Base-by-base conservation (phyloP, 1,140 invertebrate genomes). In the Orchestia grillus region DNA sequence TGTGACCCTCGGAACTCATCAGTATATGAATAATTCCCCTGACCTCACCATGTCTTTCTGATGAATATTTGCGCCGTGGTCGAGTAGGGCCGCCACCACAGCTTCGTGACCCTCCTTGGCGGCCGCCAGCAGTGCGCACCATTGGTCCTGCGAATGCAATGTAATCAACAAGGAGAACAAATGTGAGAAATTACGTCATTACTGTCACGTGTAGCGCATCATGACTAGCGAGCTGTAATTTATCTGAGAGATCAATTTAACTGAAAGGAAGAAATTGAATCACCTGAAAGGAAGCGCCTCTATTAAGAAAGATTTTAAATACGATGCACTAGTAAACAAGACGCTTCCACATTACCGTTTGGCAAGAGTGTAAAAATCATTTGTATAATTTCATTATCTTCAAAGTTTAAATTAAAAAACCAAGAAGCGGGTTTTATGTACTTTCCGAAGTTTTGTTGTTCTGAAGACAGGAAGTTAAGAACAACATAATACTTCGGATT, bases 61-160 rank as follows among this genome's bases (percentile, higher is more conserved):
- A 97, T 99, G 99, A 92, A 99, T 98, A 90, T 98, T 97, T 87
- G 99, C 99, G 45, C 98, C 98, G 97, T 99, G 98, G 96, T 99
- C 99, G 11, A 99, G 97, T 19, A 99, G 97, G 97, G 99, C 98
- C 95, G 98, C 97, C 44, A 98, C 98, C 92, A 99, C 98, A 96
- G 99, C 98, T 42, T 98, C 97, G 97, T 99, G 98, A 0, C 99
- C 99, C 97, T 99, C 98, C 97, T 99, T 99, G 0, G 99, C 98
- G 28, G 99, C 99, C 97, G 98, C 99, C 90, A 99, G 97, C 87
- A 99, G 97, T 6, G 99, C 98, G 47, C 98, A 99, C 99, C 99
- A 99, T 97, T 99, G 98, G 97, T 99, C 99, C 98, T 98, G 96
- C 3, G 97, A 97, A 96, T 95, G 97, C 95, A 90, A 90, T 3